Evolutionary conservation across 1,140 invertebrate genomes (phyloP), one percentile per base, ranked within the genome.

Genomic region (Rhopalosiphum maidis): DNA sequence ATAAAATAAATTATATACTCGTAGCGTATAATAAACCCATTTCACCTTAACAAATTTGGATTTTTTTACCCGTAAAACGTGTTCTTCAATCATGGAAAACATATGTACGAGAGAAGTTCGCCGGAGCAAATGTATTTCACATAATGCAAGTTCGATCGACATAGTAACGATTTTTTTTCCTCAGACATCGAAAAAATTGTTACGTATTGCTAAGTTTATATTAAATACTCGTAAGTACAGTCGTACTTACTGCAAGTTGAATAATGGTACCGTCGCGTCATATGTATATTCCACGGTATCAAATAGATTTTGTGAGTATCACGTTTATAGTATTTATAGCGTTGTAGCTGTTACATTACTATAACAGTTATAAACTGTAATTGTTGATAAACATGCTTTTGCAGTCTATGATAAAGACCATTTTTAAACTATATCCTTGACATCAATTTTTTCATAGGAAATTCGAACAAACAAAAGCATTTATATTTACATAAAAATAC

Each of bases 1-100:
- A 51, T 51, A 88, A 88, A 88, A 88, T 88, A 88, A 88, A 88
- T 51, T 88, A 51, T 51, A 35, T 48, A 30, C 30, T 30, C 35
- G 46, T 15, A 30, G 86, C 25, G n/a, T 87, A 87, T 87, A 87
- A 48, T 87, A 87, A 87, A 87, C 18, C 86, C 25, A 51, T 35
- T 88, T n/a, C 48, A 35, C 86, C 15, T 88, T 51, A 18, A n/a
- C 46, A 51, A 86, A 46, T 86, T 86, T 86, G 46, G 85, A 86
- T 46, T 46, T 46, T 46, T 46, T 30, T 11, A 18, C 41, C 43
- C 85, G 41, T 86, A 46, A 86, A 86, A 86, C 85, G 85, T 86
- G 85, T 46, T 23, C 30, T 43, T 86, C 85, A 46, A 86, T 46
- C 85, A 85, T 85, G 35, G 23, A 11, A 85, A 85, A 41, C 41